phyloP scores from a whole-genome alignment of 2,888 invertebrate species.

The Cacoxenus indagator region DNA sequence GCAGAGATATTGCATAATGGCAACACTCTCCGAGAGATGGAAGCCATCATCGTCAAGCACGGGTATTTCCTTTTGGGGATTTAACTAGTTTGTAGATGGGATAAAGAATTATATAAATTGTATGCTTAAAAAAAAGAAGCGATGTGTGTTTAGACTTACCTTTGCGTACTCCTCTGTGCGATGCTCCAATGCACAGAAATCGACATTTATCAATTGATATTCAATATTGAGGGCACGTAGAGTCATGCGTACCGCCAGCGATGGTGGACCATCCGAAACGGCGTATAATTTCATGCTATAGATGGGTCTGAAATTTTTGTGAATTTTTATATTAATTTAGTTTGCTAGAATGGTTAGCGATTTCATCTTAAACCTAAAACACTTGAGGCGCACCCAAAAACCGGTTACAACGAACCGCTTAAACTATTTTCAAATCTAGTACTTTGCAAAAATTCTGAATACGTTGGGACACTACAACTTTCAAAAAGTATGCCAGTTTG shows the following conservation, averaged over 20 bases:
- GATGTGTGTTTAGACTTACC: constrained; percentile 69
- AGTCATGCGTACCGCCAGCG: constrained; percentile 80
- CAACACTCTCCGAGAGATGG: constrained; percentile 81
- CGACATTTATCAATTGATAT: constrained; percentile 77
- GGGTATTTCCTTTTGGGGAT: constrained; percentile 85
- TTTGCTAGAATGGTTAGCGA: not conserved
- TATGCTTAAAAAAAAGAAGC: not conserved
- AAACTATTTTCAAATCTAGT: not conserved
- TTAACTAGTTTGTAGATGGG: constrained; percentile 72
- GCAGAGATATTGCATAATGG: constrained; percentile 78
- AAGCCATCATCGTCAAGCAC: constrained; percentile 85
- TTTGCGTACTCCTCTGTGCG: constrained; percentile 79
- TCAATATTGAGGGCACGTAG: constrained; percentile 77
- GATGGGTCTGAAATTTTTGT: constrained; percentile 51
- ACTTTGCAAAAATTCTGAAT: no score
- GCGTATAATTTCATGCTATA: constrained; percentile 77
- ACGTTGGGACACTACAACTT: no score
- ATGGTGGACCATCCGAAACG: constrained; percentile 84
- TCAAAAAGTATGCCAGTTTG: no score
- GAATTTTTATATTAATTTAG: constrained; percentile 2
- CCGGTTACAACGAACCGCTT: not conserved
- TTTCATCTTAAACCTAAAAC: not conserved
- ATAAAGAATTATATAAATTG: not conserved
- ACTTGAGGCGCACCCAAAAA: not conserved
- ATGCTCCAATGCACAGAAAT: constrained; percentile 81